phyloP scores from a whole-genome alignment of 2,888 invertebrate genomes.

The Agonopterix alstromeriana region DNA sequence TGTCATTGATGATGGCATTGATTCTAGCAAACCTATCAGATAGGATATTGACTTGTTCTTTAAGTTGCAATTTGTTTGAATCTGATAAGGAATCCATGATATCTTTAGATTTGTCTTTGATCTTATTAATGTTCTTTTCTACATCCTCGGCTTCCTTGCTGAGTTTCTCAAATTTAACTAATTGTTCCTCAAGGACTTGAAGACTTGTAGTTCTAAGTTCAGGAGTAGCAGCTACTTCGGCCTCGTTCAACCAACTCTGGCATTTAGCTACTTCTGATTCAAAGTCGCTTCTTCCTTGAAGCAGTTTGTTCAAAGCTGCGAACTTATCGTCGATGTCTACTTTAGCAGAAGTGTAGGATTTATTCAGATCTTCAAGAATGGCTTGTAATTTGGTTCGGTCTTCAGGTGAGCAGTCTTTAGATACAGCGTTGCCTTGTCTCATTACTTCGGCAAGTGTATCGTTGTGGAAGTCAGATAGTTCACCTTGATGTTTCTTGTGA shows the following conservation, averaged over 20 bases:
- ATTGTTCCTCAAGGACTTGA: constrained; percentile 90
- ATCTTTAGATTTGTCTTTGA: constrained; percentile 87
- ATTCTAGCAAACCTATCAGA: constrained; percentile 87
- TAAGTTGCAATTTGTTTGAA: constrained; percentile 88
- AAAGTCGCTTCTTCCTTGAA: constrained; percentile 87
- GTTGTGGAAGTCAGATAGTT: constrained; percentile 86
- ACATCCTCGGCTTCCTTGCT: constrained; percentile 84
- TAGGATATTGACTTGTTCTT: constrained; percentile 86
- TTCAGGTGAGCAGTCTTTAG: constrained; percentile 88
- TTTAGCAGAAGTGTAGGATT: constrained; percentile 83
- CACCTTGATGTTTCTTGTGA: constrained; percentile 84
- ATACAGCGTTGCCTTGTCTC: constrained; percentile 85
- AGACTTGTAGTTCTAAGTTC: constrained; percentile 88
- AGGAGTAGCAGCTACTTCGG: constrained; percentile 89
- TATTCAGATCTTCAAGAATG: constrained; percentile 81
- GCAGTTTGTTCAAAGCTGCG: constrained; percentile 81
- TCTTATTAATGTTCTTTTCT: constrained; percentile 83
- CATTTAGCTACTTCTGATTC: constrained; percentile 89
- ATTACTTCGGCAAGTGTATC: constrained; percentile 84
- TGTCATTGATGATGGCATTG: constrained; percentile 84
- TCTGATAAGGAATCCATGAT: constrained; percentile 88
- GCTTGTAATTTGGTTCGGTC: constrained; percentile 81
- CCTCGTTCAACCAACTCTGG: constrained; percentile 93
- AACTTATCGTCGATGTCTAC: constrained; percentile 85
- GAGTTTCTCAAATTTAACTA: constrained; percentile 89